Evolutionary conservation across 1,140 invertebrate genomes (phyloP), one percentile per base, ranked within the genome.

Genomic region (Pogonomyrmex barbatus): DNA sequence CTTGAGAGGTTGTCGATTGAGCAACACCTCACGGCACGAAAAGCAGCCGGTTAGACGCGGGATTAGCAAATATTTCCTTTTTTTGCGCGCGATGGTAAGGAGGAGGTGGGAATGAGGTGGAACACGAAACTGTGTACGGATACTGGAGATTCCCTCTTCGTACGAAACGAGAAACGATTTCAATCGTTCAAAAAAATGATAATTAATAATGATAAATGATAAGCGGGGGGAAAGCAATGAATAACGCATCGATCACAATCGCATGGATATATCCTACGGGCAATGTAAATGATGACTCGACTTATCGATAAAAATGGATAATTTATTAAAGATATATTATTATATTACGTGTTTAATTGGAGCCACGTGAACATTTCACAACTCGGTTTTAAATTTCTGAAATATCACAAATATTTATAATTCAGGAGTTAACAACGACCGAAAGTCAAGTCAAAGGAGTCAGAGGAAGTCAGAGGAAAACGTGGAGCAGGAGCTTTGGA

Each of bases 21-120:
- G 82, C 58, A 67, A 85, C 24, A 45, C 12, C 47, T 52, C 82
- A 56, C 58, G 76, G 60, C 58, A 50, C 33, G 76, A 65, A 63
- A 78, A 78, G 33, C 39, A 30, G 9, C 6, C 65, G 45, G 4
- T 47, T 24, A 50, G 45, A 12, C 42, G 30, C 73, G 65, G 12
- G 68, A 75, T 75, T 83, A 54, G 54, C 56, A 83, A 83, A 83
- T 60, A 83, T 75, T n/a, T n/a, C 68, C 68, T 83, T 56, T 30
- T 24, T 24, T 68, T 47, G 68, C 36, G 17, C 52, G 62, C 36
- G 63, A 52, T 33, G 39, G 9, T 24, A 24, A 24, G 47, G 54
- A 33, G 52, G 52, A 24, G 52, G 17, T 17, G 42, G n/a, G 56
- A 62, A 42, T 39, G 33, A 24, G 60, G 3, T 42, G 33, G 45